phyloP scores from a whole-genome alignment of 2,797 vertebrate species.

The Acrossocheilus wenchowensis region DNA sequence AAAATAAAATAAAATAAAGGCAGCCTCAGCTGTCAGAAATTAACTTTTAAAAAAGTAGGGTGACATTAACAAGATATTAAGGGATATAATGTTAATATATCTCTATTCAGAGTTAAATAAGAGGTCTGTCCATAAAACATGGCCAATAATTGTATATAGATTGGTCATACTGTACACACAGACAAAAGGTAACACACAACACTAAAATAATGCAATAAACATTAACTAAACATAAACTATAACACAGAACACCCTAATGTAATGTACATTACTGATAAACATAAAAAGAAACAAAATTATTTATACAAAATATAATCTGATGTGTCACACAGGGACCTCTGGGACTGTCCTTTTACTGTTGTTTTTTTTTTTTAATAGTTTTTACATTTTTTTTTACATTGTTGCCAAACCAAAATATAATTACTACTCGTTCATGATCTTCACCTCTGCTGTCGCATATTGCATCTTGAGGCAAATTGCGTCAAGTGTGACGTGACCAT shows the following conservation, averaged over 20 bases:
- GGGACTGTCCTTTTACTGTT: background rate
- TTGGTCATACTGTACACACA: background rate
- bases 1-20: no score
- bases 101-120: background rate
- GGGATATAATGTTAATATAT: background rate
- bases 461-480: background rate
- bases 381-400: background rate
- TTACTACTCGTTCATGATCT: background rate
- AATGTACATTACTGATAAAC: background rate
- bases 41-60: background rate
- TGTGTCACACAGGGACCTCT: background rate
- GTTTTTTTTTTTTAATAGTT: background rate
- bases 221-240: background rate
- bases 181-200: background rate
- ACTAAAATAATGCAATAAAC: background rate
- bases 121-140: background rate
- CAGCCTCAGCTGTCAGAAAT: background rate
- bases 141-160: background rate
- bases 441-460: background rate
- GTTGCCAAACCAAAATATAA: background rate
- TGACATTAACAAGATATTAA: background rate
- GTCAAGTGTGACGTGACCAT: background rate
- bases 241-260: background rate
- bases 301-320: background rate
- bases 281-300: background rate